These are phyloP conservation scores for Echinometra lucunter DNA, from an alignment of 53 echinoderm and acorn worm species.

Conservation along the genomic window DNA sequence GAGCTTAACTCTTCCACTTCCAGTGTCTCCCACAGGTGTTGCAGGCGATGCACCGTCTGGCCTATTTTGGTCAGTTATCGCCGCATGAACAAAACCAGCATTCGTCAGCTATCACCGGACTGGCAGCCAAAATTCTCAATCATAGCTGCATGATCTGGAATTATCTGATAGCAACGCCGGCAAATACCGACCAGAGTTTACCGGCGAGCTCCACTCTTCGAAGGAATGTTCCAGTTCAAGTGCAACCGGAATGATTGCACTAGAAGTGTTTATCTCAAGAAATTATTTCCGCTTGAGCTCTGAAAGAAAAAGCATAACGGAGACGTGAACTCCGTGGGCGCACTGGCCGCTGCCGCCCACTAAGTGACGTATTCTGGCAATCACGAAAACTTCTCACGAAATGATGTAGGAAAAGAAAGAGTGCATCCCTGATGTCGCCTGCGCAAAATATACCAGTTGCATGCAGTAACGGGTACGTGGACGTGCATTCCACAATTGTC, in stretches of 20 bases:
- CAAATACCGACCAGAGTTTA: not conserved
- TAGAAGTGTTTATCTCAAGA: conserved; percentile 54
- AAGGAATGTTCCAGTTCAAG: conserved; percentile 50
- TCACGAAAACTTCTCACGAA: conserved; percentile 3
- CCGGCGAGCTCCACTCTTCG: not conserved
- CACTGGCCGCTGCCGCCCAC: conserved; percentile 61
- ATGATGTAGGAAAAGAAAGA: conserved; percentile 1
- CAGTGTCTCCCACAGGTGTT: conserved; percentile 59
- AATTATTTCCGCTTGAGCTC: conserved; percentile 52
- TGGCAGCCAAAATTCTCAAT: not conserved
- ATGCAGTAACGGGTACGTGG: conserved; percentile 32
- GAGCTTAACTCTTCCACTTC: conserved; percentile 44
- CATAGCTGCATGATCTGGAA: conserved; percentile 28
- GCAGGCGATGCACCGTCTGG: conserved; percentile 12
- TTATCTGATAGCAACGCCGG: conserved; percentile 32
- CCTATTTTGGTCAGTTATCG: conserved; percentile 69
- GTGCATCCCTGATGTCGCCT: conserved; percentile 50
- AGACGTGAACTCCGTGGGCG: conserved; percentile 55
- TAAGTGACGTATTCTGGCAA: conserved; percentile 52
- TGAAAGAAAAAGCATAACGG: not conserved
- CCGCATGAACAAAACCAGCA: not conserved
- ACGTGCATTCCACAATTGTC: conserved; percentile 41
- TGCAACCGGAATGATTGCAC: conserved; percentile 43
- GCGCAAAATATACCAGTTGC: not conserved
- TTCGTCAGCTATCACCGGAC: conserved; percentile 60